A percentile compares a stretch with the other conserved stretches of the same genome.
These are phyloP conservation scores for Stenolophus ochropezus DNA, from an alignment of 2,888 invertebrate species.

Conservation along the genomic window DNA sequence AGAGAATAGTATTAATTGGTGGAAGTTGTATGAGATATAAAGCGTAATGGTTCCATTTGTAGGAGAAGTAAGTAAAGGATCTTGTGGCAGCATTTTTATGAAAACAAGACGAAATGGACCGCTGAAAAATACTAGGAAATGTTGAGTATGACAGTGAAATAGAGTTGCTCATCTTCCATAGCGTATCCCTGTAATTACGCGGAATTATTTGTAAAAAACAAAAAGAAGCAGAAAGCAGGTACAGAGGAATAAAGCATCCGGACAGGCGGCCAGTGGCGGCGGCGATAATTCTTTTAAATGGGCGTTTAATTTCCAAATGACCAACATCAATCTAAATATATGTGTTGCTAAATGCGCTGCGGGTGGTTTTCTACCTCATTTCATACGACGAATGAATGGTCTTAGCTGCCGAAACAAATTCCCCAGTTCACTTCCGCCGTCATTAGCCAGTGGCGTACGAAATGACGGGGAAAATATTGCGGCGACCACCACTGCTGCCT, in stretches of 20 bases:
- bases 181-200: slow-evolving; percentile 49
- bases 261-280: slow-evolving; percentile 28
- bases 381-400: slow-evolving; percentile 52
- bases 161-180: slow-evolving; percentile 44
- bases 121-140: slow-evolving; percentile 47
- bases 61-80: slow-evolving; percentile 1
- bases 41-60: slow-evolving; percentile 21
- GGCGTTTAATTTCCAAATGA: slow-evolving; percentile 53
- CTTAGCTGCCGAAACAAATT: slow-evolving; percentile 50
- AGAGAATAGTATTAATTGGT: not conserved
- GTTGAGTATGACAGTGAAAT: slow-evolving; percentile 49
- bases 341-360: slow-evolving; percentile 49
- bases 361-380: slow-evolving; percentile 52
- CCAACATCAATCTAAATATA: slow-evolving; percentile 55
- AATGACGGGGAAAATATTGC: slow-evolving; percentile 46
- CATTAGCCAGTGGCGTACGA: slow-evolving; percentile 12
- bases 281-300: slow-evolving; percentile 52
- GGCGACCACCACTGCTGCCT: not conserved
- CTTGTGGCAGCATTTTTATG: slow-evolving; percentile 33
- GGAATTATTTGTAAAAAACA: slow-evolving; percentile 48
- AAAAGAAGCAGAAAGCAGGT: slow-evolving; percentile 29
- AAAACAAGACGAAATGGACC: slow-evolving; percentile 39
- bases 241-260: slow-evolving; percentile 28
- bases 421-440: slow-evolving; percentile 46
- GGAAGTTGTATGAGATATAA: not conserved